phyloP scores from a whole-genome alignment of 2,888 invertebrate genomes.

The Hydrotaea diabolus region DNA sequence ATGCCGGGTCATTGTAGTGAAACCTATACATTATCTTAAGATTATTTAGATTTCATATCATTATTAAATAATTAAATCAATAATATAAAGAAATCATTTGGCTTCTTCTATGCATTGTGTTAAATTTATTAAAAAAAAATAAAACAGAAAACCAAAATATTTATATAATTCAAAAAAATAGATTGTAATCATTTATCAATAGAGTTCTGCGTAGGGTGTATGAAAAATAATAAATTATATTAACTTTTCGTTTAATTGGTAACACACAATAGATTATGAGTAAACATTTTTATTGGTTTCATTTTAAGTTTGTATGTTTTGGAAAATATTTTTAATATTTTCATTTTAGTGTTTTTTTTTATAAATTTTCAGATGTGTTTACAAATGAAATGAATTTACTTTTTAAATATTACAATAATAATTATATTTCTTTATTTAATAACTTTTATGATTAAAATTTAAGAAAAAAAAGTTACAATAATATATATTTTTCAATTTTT shows the following conservation, averaged over 20 bases:
- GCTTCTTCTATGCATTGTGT: neutral
- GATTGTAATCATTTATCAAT: too few species aligned
- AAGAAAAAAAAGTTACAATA: too few species aligned
- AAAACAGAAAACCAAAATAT: slow-evolving; percentile 56
- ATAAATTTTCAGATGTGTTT: too few species aligned
- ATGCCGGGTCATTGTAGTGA: too few species aligned
- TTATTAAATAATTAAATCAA: too few species aligned
- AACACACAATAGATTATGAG: slow-evolving; percentile 10
- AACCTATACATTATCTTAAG: too few species aligned
- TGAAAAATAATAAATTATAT: slow-evolving; percentile 6
- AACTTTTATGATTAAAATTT: neutral
- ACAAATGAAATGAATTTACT: neutral
- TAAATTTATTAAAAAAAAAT: slow-evolving; percentile 66
- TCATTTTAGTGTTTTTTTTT: neutral
- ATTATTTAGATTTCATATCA: too few species aligned
- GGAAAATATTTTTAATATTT: slow-evolving; percentile 18
- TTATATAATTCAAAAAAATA: too few species aligned
- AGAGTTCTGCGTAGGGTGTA: too few species aligned
- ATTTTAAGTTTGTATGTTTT: neutral
- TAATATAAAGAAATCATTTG: too few species aligned
- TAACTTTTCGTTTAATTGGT: neutral
- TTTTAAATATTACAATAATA: slow-evolving; percentile 6
- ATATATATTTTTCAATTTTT: too few species aligned
- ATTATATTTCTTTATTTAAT: neutral
- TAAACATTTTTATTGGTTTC: neutral